Base-by-base conservation (phyloP, 2,888 invertebrate genomes). In the Caenorhabditis zanzibari region DNA sequence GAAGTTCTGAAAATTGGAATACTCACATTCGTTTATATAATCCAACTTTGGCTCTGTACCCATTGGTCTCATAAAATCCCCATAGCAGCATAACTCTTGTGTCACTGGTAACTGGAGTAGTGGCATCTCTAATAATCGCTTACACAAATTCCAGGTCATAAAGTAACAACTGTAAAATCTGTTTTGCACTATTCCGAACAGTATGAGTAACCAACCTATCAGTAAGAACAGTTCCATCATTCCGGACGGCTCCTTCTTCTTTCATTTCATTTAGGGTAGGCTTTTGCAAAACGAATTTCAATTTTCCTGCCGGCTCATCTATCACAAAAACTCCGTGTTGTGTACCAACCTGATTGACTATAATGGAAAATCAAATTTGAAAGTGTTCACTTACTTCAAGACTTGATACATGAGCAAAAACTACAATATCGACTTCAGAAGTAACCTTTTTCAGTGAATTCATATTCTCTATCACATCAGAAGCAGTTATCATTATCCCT, bases 71-170 rank as follows among this genome's bases (percentile, higher is more conserved):
- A 93, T 89, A 85, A 93, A 93, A 86, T 93, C 93, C 3, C 93
- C 93, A 88, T 93, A 93, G 38, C 93, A 93, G 89, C 93, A 93
- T 63, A 93, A 92, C 89, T 93, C 93, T 88, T 92, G 92, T 1
- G 54, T 66, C 10, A 52, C 84, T 76, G 58, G 93, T 9, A 14
- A 79, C 16, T 89, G 88, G 10, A 90, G 88, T 49, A 92, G 24
- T 38, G 64, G 47, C 81, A 22, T n/a, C n/a, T 52, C 77, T 24
- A 75, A 88, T 88, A 83, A 56, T 41, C 68, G 35, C 7, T 61
- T 26, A 24, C 69, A 69, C 24, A 84, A 47, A 1, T 38, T 64
- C 84, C 56, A 92, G 12, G 59, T 75, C 64, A 87, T 71, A 54
- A 73, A 84, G 49, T 73, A 85, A 52, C 85, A 85, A 61, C 87